phyloP scores from a whole-genome alignment of 2,888 invertebrate genomes.

The Horisme vitalbata region DNA sequence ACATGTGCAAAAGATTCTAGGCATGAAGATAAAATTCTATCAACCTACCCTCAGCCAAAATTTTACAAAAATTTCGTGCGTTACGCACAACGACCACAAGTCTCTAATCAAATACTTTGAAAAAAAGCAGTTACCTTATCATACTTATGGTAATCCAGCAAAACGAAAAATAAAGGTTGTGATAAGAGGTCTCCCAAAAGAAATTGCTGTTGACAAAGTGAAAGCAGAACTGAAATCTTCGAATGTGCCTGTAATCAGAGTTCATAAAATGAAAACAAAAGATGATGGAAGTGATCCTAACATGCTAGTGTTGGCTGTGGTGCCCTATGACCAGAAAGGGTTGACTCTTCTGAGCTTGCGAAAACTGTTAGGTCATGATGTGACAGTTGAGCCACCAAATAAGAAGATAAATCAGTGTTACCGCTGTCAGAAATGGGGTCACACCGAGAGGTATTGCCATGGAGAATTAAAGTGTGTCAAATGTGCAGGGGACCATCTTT shows the following conservation, averaged over 20 bases:
- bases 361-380: constrained; percentile 45
- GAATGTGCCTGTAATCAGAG: constrained; percentile 51
- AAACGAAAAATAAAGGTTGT: constrained; percentile 59
- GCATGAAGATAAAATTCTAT: constrained; percentile 46
- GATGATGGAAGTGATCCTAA: constrained; percentile 37
- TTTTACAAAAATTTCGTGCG: constrained; percentile 48
- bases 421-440: constrained; percentile 70
- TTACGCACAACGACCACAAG: constrained; percentile 48
- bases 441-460: constrained; percentile 61
- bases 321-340: constrained; percentile 48
- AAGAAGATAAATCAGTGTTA: constrained; percentile 57
- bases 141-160: constrained; percentile 56
- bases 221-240: constrained; percentile 46
- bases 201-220: constrained; percentile 43
- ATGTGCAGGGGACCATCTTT: constrained; percentile 60
- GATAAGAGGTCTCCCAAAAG: constrained; percentile 53
- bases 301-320: constrained; percentile 50
- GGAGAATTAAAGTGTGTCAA: constrained; percentile 60
- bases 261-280: constrained; percentile 56
- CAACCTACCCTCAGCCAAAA: constrained; percentile 36
- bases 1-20: constrained; percentile 44
- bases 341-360: constrained; percentile 44
- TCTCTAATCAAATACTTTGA: constrained; percentile 49
- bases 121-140: constrained; percentile 51
- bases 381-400: constrained; percentile 55